Evolutionary conservation across 2,113 vertebrate genomes (phyloP).

Genomic region (Xenopus borealis): DNA sequence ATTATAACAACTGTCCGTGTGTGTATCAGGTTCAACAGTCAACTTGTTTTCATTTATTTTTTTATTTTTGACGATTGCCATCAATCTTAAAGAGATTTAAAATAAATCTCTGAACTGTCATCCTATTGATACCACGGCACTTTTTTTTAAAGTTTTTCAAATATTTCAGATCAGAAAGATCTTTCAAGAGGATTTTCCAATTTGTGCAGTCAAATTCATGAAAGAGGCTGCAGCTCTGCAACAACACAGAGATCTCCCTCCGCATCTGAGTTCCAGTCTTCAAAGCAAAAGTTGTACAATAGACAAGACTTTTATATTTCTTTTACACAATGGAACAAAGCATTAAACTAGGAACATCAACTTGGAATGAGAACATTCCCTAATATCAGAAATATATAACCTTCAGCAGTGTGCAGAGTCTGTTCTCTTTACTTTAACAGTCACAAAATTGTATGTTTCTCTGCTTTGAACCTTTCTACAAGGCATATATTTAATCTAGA

Average conservation of each 20-base stretch:
- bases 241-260: slow-evolving; percentile 39
- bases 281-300: slow-evolving; percentile 35
- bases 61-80: no score
- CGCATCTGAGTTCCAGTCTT: slow-evolving; percentile 22
- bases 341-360: slow-evolving; percentile 17
- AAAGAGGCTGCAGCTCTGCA: slow-evolving; percentile 41
- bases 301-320: slow-evolving; percentile 34
- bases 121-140: slow-evolving; percentile 10
- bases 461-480: slow-evolving; percentile 14
- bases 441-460: background rate
- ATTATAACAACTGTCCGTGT: no score
- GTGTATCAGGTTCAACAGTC: no score
- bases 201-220: slow-evolving; percentile 47
- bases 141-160: slow-evolving; percentile 38
- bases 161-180: slow-evolving; percentile 47
- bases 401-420: background rate
- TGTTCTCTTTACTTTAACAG: slow-evolving; percentile 4
- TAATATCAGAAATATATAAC: slow-evolving; percentile 7
- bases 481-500: slow-evolving; percentile 3
- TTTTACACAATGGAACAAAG: slow-evolving; percentile 35
- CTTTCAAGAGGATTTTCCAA: slow-evolving; percentile 49
- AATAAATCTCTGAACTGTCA: no score
- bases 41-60: no score
- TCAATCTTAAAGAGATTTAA: no score
- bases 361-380: slow-evolving; percentile 18